phyloP scores from a whole-genome alignment of 35 echinoderm and acorn worm species.

The Apostichopus japonicus region DNA sequence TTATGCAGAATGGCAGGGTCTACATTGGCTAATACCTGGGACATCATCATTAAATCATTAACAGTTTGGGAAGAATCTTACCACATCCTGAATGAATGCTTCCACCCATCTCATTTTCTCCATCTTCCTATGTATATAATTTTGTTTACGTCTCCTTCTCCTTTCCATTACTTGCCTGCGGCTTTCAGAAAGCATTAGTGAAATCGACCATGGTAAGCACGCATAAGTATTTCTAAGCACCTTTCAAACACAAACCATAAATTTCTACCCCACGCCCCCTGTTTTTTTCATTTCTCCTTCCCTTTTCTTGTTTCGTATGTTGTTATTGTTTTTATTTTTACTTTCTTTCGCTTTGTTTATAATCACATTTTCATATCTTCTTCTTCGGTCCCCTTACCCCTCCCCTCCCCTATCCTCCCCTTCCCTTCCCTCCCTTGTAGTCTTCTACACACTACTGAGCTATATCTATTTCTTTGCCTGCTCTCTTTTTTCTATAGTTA shows the following conservation, averaged over 20 bases:
- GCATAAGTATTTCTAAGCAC: background rate
- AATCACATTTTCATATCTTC: too few species aligned
- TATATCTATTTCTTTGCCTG: too few species aligned
- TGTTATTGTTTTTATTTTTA: background rate
- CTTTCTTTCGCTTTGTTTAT: background rate
- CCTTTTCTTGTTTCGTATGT: background rate
- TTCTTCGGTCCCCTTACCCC: too few species aligned
- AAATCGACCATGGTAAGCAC: constrained; percentile 38
- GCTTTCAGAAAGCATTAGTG: constrained; percentile 34
- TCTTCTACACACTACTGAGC: too few species aligned
- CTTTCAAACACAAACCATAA: background rate
- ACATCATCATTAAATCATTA: too few species aligned
- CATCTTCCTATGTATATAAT: background rate
- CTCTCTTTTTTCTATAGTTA: too few species aligned
- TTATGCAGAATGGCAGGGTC: too few species aligned
- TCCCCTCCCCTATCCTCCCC: too few species aligned
- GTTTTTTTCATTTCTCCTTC: background rate
- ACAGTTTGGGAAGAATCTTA: too few species aligned
- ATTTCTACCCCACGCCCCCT: too few species aligned
- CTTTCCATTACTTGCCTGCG: constrained; percentile 25
- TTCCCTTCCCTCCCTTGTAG: too few species aligned
- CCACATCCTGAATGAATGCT: background rate
- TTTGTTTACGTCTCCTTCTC: background rate
- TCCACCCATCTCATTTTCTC: constrained; percentile 21
- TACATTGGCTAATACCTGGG: too few species aligned